Conservation (phyloP, 2,113 vertebrate genomes). For the Verasper variegatus region DNA sequence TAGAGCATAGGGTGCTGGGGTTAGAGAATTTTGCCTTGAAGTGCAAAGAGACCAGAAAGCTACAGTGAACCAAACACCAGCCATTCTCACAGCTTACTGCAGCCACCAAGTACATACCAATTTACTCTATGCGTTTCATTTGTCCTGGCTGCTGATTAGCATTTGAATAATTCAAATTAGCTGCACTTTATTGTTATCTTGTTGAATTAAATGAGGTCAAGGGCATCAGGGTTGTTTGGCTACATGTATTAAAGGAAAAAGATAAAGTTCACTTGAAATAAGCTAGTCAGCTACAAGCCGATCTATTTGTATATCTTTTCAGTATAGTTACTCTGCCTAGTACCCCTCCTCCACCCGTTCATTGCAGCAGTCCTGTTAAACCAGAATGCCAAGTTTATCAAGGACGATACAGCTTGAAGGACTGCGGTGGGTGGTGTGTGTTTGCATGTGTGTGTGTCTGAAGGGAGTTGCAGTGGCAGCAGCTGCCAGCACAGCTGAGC, state of each 20-base stretch:
- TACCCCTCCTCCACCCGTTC: constrained; percentile 6
- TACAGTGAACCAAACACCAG: constrained; percentile 99
- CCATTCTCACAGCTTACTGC: constrained; percentile 99
- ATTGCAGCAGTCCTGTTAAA: constrained; percentile 57
- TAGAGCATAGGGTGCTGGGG: constrained; percentile 94
- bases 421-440: constrained; percentile 16
- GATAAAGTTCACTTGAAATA: not conserved
- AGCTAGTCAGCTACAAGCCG: constrained; percentile 6
- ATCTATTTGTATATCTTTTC: constrained; percentile 25
- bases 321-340: not conserved
- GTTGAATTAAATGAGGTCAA: constrained; percentile 19
- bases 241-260: not conserved
- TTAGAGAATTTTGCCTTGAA: constrained; percentile 99
- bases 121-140: constrained; percentile 9
- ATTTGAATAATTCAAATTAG: constrained; percentile 21
- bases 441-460: constrained; percentile 22
- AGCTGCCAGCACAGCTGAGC: constrained; percentile 48
- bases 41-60: constrained; percentile 99
- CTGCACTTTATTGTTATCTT: constrained; percentile 5
- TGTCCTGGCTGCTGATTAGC: constrained; percentile 37
- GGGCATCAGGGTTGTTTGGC: constrained; percentile 17
- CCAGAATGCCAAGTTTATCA: constrained; percentile 65
- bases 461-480: constrained; percentile 42
- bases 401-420: constrained; percentile 60
- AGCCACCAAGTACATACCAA: constrained; percentile 43